phyloP scores from a whole-genome alignment of 1,140 invertebrate species.

The Lordiphosa mommai region DNA sequence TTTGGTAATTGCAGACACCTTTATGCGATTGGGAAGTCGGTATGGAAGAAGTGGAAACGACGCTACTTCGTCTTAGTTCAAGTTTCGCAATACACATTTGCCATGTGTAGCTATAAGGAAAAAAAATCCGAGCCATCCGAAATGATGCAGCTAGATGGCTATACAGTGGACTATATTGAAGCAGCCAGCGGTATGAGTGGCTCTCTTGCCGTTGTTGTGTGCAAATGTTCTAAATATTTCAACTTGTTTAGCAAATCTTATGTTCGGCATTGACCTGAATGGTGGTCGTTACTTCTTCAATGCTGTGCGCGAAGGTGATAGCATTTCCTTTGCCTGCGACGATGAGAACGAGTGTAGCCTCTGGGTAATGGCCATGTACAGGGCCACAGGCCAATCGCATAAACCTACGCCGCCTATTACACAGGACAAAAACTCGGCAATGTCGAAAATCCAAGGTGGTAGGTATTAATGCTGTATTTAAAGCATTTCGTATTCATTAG shows the following conservation, averaged over 20 bases:
- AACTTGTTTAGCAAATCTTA: conserved; percentile 87
- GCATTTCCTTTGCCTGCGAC: conserved; percentile 96
- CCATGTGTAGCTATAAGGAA: conserved; percentile 99
- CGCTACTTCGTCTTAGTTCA: conserved; percentile 99
- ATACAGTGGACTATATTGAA: conserved; percentile 99
- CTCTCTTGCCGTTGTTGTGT: background rate
- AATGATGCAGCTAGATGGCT: conserved; percentile 99
- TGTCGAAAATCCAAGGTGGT: conserved; percentile 92
- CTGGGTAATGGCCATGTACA: conserved; percentile 99
- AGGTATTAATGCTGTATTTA: conserved; percentile 6
- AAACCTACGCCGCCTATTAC: conserved; percentile 97
- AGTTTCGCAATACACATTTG: conserved; percentile 99
- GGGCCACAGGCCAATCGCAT: conserved; percentile 99
- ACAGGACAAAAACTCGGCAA: conserved; percentile 91
- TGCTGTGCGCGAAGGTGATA: conserved; percentile 98
- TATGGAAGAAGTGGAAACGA: conserved; percentile 99
- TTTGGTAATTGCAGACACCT: conserved; percentile 85
- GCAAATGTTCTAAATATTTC: background rate
- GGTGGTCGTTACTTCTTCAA: conserved; percentile 98
- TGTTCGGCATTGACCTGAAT: conserved; percentile 93
- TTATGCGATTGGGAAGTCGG: conserved; percentile 96
- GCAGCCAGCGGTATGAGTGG: conserved; percentile 86
- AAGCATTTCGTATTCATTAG: too few relatives aligned
- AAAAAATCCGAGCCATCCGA: conserved; percentile 99
- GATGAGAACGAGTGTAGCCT: conserved; percentile 99